A percentile compares a stretch with the other conserved stretches of the same genome.
These are phyloP conservation scores for Lepidurus couesii DNA, from an alignment of 1,140 invertebrate genomes.

Conservation along the genomic window DNA sequence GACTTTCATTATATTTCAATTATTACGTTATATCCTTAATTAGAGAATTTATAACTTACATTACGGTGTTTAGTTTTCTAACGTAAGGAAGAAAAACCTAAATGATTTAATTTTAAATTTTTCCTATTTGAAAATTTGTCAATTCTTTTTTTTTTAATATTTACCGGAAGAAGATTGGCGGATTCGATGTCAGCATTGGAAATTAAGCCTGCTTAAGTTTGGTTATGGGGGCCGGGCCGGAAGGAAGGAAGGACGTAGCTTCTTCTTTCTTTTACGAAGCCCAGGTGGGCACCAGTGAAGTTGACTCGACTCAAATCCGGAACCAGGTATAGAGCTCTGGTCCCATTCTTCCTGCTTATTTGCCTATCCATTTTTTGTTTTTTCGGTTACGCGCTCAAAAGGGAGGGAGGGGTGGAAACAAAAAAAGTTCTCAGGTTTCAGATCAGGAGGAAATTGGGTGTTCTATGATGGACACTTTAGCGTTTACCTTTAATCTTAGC, in stretches of 20 bases:
- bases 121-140: no score
- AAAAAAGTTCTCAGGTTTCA: slow-evolving; percentile 4
- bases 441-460: not conserved
- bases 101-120: no score
- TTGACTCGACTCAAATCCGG: slow-evolving; percentile 7
- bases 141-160: no score
- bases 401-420: not conserved
- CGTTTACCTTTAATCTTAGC: not conserved
- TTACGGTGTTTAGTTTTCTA: no score
- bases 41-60: no score
- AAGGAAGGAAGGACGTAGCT: not conserved
- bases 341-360: slow-evolving; percentile 15
- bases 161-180: not conserved
- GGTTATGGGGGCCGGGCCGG: not conserved
- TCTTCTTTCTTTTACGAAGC: not conserved
- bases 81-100: no score
- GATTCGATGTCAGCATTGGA: not conserved
- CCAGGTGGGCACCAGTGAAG: slow-evolving; percentile 11
- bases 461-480: not conserved
- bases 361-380: not conserved
- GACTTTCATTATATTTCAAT: no score
- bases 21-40: no score
- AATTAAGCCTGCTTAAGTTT: not conserved
- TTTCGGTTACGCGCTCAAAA: not conserved
- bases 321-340: not conserved